These are phyloP conservation scores for Atractosteus spatula DNA, from an alignment of 2,113 vertebrate genomes.

Conservation along the genomic window DNA sequence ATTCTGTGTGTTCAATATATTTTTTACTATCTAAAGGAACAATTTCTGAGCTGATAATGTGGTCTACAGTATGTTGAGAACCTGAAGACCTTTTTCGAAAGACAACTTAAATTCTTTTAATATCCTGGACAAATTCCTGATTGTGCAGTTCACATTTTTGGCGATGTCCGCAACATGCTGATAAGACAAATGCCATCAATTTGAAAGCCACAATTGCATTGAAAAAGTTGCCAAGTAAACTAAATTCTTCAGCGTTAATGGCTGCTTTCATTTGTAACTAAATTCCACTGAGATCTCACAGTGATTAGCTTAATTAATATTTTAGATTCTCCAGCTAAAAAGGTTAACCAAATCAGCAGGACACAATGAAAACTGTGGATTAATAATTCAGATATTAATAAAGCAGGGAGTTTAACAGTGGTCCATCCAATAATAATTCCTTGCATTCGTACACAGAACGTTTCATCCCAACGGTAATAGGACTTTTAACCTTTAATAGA, in stretches of 20 bases:
- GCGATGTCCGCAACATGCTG: constrained; percentile 4
- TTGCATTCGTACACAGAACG: no score
- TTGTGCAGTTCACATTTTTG: neutral
- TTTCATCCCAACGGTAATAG: no score
- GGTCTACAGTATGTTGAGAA: no score
- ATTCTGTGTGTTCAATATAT: no score
- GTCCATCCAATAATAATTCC: no score
- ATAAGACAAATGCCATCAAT: neutral
- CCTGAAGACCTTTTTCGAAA: neutral
- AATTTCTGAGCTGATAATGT: no score
- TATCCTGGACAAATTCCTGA: no score
- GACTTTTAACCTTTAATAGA: no score
- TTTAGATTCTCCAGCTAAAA: neutral
- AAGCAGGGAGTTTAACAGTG: neutral
- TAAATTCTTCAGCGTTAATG: neutral
- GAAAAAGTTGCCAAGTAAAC: constrained; percentile 3
- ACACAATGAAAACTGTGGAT: constrained; percentile 2
- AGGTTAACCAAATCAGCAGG: neutral
- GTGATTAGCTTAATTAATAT: constrained; percentile 14
- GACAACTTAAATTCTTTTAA: neutral
- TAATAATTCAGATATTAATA: constrained; percentile 16
- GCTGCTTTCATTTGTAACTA: neutral
- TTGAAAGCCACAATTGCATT: neutral
- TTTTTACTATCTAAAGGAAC: no score
- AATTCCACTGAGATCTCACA: constrained; percentile 9